Evolutionary conservation across 2,888 invertebrate species (phyloP), one percentile per base, ranked within the genome.

Genomic region (Polia nebulosa): DNA sequence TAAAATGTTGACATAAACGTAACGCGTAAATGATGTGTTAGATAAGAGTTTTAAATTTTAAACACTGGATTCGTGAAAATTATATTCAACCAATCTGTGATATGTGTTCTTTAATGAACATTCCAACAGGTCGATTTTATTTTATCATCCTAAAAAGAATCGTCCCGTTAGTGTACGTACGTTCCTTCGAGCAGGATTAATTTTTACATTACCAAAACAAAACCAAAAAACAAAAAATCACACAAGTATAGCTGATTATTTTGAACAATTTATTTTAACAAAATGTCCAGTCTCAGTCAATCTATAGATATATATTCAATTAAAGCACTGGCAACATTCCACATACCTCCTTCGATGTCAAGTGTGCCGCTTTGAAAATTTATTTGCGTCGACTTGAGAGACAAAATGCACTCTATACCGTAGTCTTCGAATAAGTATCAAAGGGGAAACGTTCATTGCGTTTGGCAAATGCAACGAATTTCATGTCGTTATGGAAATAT

Each of bases 381-480:
- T 82, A 82, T 84, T 81, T 85, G 68, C 68, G 72, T 72, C 53
- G 62, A 56, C 55, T 76, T 71, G 72, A 53, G 63, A 76, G 55
- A 61, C 44, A 60, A 63, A 72, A 79, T 81, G 79, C 71, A 64
- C 75, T 72, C 59, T 55, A 8, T 45, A 60, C 32, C 45, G 59
- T 71, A 72, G 62, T 71, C 70, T 78, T 76, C 66, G 67, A 79
- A 73, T 80, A 76, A 76, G 75, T 71, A 78, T 65, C 80, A 79
- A 81, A 80, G 68, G 56, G 41, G 61, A 73, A 73, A 81, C 72
- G 70, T 73, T 83, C 81, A 86, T 81, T 78, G 78, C 78, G 72
- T 82, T 84, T 82, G 81, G 83, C 83, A 83, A 76, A 72, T 72
- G 70, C 63, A 56, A 60, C 47, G 65, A 74, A 65, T 51, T 71